Evolutionary conservation across 92 coral and sea anemone genomes (phyloP).

Genomic region (Parazoanthus darwini): DNA sequence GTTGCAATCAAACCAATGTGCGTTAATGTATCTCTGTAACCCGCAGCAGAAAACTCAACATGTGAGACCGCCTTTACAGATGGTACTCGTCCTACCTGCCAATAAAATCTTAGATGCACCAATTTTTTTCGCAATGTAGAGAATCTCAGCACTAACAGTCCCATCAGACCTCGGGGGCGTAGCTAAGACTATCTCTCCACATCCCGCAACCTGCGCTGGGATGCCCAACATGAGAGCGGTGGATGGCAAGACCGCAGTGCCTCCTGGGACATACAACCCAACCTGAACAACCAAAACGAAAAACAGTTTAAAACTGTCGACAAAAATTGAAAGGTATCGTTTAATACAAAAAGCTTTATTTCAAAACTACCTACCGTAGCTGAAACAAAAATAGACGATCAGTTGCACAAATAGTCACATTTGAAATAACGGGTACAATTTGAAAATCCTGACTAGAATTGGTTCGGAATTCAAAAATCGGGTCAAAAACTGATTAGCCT

Average conservation of each 20-base stretch:
- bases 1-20: no score
- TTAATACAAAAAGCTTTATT: no score
- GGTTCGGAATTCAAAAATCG: no score
- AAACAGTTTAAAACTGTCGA: not conserved
- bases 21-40: no score
- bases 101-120: constrained; percentile 54
- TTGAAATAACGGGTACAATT: no score
- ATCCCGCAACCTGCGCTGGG: constrained; percentile 62
- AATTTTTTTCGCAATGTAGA: constrained; percentile 57
- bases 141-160: constrained; percentile 46
- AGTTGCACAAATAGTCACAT: no score
- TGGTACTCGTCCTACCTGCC: constrained; percentile 42
- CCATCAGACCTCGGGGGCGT: constrained; percentile 62
- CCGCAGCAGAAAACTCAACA: no score
- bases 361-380: not conserved
- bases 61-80: no score
- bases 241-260: constrained; percentile 61
- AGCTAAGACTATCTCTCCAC: constrained; percentile 50
- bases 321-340: not conserved
- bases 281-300: constrained; percentile 19
- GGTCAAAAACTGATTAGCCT: no score
- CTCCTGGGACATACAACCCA: constrained; percentile 58
- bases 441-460: no score
- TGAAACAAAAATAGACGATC: not conserved
- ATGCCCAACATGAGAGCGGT: constrained; percentile 63